Conservation (phyloP, 64 coral and sea anemone genomes). For the Pocillopora damicornis region DNA sequence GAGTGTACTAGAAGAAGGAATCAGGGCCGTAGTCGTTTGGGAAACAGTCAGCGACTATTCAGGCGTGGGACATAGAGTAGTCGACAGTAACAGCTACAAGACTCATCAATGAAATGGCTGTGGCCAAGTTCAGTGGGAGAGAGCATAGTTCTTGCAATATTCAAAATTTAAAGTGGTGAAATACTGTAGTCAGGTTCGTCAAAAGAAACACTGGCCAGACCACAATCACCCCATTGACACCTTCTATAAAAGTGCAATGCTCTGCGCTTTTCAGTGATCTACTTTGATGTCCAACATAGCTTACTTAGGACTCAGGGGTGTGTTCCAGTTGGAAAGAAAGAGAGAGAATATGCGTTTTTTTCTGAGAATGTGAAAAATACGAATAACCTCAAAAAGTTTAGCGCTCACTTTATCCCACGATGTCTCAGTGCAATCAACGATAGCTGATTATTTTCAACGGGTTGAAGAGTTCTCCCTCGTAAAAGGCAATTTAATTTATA, state of each 20-base stretch:
- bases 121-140: slow-evolving; percentile 29
- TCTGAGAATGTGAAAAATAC: too few relatives aligned
- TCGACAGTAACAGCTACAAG: slow-evolving; percentile 35
- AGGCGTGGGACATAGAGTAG: slow-evolving; percentile 55
- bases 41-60: slow-evolving; percentile 54
- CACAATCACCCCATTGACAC: background rate
- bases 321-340: background rate
- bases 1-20: background rate
- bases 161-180: slow-evolving; percentile 39
- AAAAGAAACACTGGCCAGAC: slow-evolving; percentile 53
- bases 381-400: too few relatives aligned
- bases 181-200: slow-evolving; percentile 41
- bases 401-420: too few relatives aligned
- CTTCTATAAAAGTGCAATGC: background rate
- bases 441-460: too few relatives aligned
- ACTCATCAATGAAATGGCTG: slow-evolving; percentile 44
- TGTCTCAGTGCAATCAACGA: too few relatives aligned
- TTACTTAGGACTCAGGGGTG: too few relatives aligned
- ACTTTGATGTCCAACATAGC: too few relatives aligned
- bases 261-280: too few relatives aligned
- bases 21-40: slow-evolving; percentile 18
- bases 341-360: background rate
- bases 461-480: too few relatives aligned
- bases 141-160: slow-evolving; percentile 40
- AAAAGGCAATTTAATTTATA: too few relatives aligned